A percentile compares a stretch with the other conserved stretches of the same genome.
Evolutionary conservation across 2,797 vertebrate species (phyloP).

Genomic region (Microctenopoma steveboyesi): DNA sequence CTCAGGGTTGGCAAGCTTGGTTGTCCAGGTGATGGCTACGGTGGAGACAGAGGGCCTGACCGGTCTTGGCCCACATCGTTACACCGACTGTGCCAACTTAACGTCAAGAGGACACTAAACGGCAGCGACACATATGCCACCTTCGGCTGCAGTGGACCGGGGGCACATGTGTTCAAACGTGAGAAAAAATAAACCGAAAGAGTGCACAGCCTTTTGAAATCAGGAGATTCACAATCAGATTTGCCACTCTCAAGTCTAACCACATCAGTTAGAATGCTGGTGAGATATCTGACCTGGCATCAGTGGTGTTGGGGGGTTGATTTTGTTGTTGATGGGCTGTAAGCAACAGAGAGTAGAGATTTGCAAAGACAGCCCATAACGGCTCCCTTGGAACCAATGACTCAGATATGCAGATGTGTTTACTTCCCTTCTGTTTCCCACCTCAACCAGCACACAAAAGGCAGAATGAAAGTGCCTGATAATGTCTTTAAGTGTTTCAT

Average conservation of each 20-base stretch:
- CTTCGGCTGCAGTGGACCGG: slow-evolving; percentile 33
- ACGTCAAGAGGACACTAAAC: slow-evolving; percentile 72
- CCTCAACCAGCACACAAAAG: slow-evolving; percentile 75
- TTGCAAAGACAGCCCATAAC: slow-evolving; percentile 80
- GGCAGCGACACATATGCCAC: slow-evolving; percentile 48
- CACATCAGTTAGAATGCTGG: slow-evolving; percentile 44
- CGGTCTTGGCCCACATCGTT: slow-evolving; percentile 73
- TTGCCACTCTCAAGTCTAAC: slow-evolving; percentile 51
- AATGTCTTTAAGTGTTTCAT: slow-evolving; percentile 83
- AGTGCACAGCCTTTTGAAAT: slow-evolving; percentile 38
- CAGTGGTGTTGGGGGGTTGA: slow-evolving; percentile 36
- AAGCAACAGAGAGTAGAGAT: slow-evolving; percentile 73
- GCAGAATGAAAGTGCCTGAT: slow-evolving; percentile 77
- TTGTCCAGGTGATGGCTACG: slow-evolving; percentile 75
- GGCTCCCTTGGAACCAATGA: slow-evolving; percentile 82
- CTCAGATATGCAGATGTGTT: slow-evolving; percentile 86
- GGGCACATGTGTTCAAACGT: slow-evolving; percentile 29
- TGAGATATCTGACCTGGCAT: slow-evolving; percentile 69
- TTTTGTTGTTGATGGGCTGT: slow-evolving; percentile 67
- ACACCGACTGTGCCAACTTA: slow-evolving; percentile 74
- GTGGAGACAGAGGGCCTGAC: slow-evolving; percentile 75
- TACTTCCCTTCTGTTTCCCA: slow-evolving; percentile 80
- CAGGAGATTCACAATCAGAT: slow-evolving; percentile 51
- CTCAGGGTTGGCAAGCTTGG: slow-evolving; percentile 64
- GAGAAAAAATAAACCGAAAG: slow-evolving; percentile 31